These are phyloP conservation scores for Ectropis grisescens DNA, from an alignment of 1,140 invertebrate species.

Conservation along the genomic window DNA sequence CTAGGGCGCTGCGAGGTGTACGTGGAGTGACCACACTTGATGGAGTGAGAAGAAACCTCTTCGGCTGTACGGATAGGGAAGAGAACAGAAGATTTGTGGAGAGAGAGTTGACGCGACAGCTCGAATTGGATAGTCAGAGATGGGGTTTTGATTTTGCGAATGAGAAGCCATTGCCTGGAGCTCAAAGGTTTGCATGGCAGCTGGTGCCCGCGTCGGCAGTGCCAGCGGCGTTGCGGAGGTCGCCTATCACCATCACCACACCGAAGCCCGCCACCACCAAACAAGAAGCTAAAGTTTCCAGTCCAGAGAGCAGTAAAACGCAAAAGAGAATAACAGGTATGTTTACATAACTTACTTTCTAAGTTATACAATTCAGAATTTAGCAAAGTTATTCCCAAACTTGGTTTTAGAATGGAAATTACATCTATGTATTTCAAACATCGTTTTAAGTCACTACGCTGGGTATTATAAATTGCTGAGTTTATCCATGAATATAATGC, in stretches of 20 bases:
- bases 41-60: conserved; percentile 55
- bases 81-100: conserved; percentile 57
- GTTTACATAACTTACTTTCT: conserved; percentile 3
- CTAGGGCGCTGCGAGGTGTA: conserved; percentile 41
- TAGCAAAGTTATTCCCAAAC: too few species aligned
- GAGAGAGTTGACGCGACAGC: conserved; percentile 46
- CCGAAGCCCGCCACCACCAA: conserved; percentile 22
- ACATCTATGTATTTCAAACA: too few species aligned
- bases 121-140: conserved; percentile 53
- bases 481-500: too few species aligned
- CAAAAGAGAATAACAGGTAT: conserved; percentile 68
- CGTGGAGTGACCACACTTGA: conserved; percentile 48
- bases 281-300: conserved; percentile 45
- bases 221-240: conserved; percentile 44
- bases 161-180: conserved; percentile 50
- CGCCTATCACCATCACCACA: conserved; percentile 44
- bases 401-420: too few species aligned
- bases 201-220: conserved; percentile 46
- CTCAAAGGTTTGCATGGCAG: conserved; percentile 60
- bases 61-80: conserved; percentile 53
- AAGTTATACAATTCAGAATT: too few species aligned
- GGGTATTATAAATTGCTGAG: too few species aligned
- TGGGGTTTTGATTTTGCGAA: conserved; percentile 65
- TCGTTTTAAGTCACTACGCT: too few species aligned
- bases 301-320: conserved; percentile 52